Evolutionary conservation across 2,113 vertebrate species (phyloP), one percentile per base, ranked within the genome.

Genomic region (Gambusia affinis): DNA sequence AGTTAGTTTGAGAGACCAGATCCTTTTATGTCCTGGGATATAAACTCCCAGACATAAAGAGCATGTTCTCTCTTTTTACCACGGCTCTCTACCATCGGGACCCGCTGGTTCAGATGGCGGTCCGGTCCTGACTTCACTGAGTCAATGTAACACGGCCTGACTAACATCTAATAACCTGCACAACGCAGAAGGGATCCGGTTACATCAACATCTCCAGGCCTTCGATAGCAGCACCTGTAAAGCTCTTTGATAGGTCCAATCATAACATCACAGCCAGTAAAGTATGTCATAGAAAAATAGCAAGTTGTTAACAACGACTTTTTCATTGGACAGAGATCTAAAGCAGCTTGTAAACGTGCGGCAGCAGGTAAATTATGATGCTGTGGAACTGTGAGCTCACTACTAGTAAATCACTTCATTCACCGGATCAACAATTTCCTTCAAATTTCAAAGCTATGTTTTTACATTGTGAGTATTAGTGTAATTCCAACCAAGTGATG

Each of bases 271-370:
- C 76, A 42, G 67, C 24, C 78, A 51, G 44, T 82, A 85, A 88
- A 75, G 66, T 39, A 67, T 54, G 51, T 76, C 67, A 19, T 54
- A 71, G 60, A 77, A 28, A 19, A 79, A 70, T 6, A 67, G 79
- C 33, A 63, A 72, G 80, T 62, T 82, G 81, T 87, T 64, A 81
- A 69, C 28, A 17, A 30, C n/a, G 73, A 80, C 70, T 29, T 80
- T 84, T 87, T 83, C 63, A 84, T 84, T 78, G 67, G 78, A 80
- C 74, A 75, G 57, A 64, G 67, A 81, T 74, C 76, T 75, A 61
- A 87, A 87, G 73, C 68, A 42, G 76, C 82, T 72, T 73, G 76
- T 86, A 77, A 85, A 85, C 70, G 64, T 82, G 72, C 60, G 42
- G 47, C n/a, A 88, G 80, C 72, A 76, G 67, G 64, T 83, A 30